Conservation (phyloP, 2,797 vertebrate species). For the Gambusia yucatana region DNA sequence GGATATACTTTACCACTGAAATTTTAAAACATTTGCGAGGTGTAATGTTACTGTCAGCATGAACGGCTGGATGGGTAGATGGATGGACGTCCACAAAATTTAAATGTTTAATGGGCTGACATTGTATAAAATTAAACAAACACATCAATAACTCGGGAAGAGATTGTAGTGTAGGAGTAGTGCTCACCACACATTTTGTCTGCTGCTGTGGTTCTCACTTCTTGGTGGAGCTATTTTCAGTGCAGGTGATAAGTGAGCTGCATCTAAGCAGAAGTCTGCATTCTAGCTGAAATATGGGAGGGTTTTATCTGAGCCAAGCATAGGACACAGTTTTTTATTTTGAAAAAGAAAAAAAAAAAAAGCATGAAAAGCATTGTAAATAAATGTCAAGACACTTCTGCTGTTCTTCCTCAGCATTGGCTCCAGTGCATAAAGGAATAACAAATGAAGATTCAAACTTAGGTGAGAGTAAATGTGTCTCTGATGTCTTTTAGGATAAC, state of each 20-base stretch:
- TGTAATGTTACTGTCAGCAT: neutral
- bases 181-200: constrained; percentile 49
- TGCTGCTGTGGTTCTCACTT: constrained; percentile 65
- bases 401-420: neutral
- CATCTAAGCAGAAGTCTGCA: constrained; percentile 63
- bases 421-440: neutral
- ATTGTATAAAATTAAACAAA: neutral
- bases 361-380: constrained; percentile 1
- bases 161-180: constrained; percentile 34
- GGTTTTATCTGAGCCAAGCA: constrained; percentile 49
- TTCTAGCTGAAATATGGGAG: constrained; percentile 49
- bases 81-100: neutral
- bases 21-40: neutral
- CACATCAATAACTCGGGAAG: constrained; percentile 22
- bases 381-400: constrained; percentile 16
- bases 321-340: constrained; percentile 22
- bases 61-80: neutral
- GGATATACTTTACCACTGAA: neutral
- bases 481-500: constrained; percentile 88
- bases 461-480: constrained; percentile 16
- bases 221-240: constrained; percentile 76
- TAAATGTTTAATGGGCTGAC: neutral
- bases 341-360: neutral
- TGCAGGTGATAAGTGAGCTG: constrained; percentile 71
- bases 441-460: neutral